Evolutionary conservation across 64 coral and sea anemone genomes (phyloP).

Genomic region (Acropora yongei): DNA sequence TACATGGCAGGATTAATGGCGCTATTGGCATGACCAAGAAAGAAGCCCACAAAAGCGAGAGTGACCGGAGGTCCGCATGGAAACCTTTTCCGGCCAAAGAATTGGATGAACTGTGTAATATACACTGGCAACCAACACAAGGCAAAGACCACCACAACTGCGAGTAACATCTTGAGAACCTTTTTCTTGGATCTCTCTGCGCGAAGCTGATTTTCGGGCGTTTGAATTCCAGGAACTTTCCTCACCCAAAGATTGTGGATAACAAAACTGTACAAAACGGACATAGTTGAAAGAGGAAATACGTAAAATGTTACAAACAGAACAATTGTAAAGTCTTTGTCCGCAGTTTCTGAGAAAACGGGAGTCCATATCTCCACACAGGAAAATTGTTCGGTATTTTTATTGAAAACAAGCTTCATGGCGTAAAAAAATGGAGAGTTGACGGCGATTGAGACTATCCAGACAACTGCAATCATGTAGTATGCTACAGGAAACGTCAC

Average conservation of each 20-base stretch:
- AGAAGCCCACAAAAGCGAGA: slow-evolving; percentile 50
- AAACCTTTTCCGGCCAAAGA: slow-evolving; percentile 27
- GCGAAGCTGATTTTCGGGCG: slow-evolving; percentile 68
- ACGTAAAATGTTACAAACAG: slow-evolving; percentile 77
- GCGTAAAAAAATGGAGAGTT: slow-evolving; percentile 64
- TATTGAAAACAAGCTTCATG: background rate
- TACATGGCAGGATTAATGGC: slow-evolving; percentile 86
- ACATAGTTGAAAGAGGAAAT: slow-evolving; percentile 65
- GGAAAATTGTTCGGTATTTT: background rate
- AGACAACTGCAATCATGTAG: slow-evolving; percentile 60
- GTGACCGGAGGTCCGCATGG: slow-evolving; percentile 29
- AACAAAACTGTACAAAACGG: slow-evolving; percentile 57
- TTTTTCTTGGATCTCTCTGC: slow-evolving; percentile 83
- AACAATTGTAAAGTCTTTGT: slow-evolving; percentile 67
- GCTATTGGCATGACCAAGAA: slow-evolving; percentile 79
- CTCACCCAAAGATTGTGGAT: slow-evolving; percentile 87
- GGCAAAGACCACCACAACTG: slow-evolving; percentile 79
- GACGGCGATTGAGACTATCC: slow-evolving; percentile 56
- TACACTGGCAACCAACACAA: slow-evolving; percentile 84
- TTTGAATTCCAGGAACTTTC: slow-evolving; percentile 85
- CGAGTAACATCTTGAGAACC: slow-evolving; percentile 78
- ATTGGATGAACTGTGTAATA: slow-evolving; percentile 63
- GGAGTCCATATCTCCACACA: slow-evolving; percentile 72
- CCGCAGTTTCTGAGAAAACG: slow-evolving; percentile 2
- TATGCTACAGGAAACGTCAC: slow-evolving; percentile 67